Evolutionary conservation across 2,797 vertebrate genomes (phyloP).

Genomic region (Luscinia megarhynchos): DNA sequence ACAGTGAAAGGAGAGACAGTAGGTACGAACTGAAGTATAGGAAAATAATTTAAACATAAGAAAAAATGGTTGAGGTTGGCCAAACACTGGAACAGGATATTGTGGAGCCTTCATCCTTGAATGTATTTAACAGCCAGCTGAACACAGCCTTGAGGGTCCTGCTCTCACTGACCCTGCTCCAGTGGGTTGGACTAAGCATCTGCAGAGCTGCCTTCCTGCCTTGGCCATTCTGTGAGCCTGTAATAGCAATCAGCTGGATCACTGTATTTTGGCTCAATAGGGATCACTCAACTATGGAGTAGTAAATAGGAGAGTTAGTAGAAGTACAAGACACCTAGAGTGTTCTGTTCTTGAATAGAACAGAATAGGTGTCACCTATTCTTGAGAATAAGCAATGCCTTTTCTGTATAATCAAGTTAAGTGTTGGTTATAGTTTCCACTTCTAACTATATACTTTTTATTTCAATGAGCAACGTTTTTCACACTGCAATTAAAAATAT

Average conservation of each 20-base stretch:
- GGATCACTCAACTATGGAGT: neutral
- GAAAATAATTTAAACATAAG: neutral
- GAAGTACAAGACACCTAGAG: neutral
- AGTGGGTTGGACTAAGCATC: neutral
- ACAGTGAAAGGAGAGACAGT: neutral
- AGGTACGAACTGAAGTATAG: neutral
- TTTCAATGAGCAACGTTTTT: constrained; percentile 24
- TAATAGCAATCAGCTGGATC: neutral
- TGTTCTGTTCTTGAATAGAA: too few species aligned
- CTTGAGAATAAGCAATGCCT: too few species aligned
- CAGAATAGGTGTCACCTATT: too few species aligned
- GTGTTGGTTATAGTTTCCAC: constrained; percentile 14
- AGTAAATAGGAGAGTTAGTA: neutral
- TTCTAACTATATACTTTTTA: neutral
- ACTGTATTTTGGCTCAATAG: neutral
- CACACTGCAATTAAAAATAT: constrained; percentile 2
- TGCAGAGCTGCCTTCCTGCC: neutral
- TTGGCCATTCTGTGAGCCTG: neutral
- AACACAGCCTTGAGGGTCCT: neutral
- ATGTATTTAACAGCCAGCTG: neutral
- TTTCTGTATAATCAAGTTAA: neutral
- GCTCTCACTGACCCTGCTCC: neutral
- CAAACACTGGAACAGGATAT: neutral
- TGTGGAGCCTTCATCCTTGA: neutral
- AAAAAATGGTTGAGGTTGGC: neutral